A percentile compares a stretch with the other conserved stretches of the same genome.
Evolutionary conservation across 2,888 invertebrate genomes (phyloP).

Genomic region (Cyclophora punctaria): DNA sequence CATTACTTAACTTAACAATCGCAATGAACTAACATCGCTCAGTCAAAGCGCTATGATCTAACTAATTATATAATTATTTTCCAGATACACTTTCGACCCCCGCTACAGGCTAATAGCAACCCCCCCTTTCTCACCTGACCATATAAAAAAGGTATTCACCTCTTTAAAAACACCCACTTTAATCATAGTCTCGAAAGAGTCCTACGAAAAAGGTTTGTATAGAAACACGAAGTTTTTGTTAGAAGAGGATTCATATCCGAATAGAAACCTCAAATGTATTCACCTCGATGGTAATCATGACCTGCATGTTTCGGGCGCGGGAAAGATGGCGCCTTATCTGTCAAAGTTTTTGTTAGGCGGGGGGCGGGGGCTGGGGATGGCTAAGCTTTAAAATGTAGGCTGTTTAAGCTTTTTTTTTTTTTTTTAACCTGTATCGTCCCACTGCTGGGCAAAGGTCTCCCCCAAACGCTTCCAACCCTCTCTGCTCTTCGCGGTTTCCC

Average conservation of each 20-base stretch:
- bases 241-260: slow-evolving; percentile 33
- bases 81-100: slow-evolving; percentile 72
- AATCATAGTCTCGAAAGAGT: slow-evolving; percentile 30
- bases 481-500: no score
- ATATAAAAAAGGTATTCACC: slow-evolving; percentile 42
- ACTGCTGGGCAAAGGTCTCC: no score
- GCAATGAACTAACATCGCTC: no score
- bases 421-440: no score
- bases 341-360: slow-evolving; percentile 49
- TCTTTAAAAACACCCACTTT: slow-evolving; percentile 36
- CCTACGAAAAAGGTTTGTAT: slow-evolving; percentile 27
- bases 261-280: slow-evolving; percentile 35
- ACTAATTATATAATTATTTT: slow-evolving; percentile 6
- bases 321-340: slow-evolving; percentile 23
- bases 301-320: slow-evolving; percentile 54
- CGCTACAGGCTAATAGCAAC: slow-evolving; percentile 51
- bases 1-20: no score
- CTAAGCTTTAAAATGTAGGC: slow-evolving; percentile 19
- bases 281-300: slow-evolving; percentile 74
- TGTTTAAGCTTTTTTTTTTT: no score
- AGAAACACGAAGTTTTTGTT: slow-evolving; percentile 34
- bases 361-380: slow-evolving; percentile 27
- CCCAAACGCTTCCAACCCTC: no score
- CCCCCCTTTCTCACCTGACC: slow-evolving; percentile 44
- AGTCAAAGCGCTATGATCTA: no score